Base-by-base conservation (phyloP, 2,797 vertebrate genomes). In the Centroberyx gerrardi region DNA sequence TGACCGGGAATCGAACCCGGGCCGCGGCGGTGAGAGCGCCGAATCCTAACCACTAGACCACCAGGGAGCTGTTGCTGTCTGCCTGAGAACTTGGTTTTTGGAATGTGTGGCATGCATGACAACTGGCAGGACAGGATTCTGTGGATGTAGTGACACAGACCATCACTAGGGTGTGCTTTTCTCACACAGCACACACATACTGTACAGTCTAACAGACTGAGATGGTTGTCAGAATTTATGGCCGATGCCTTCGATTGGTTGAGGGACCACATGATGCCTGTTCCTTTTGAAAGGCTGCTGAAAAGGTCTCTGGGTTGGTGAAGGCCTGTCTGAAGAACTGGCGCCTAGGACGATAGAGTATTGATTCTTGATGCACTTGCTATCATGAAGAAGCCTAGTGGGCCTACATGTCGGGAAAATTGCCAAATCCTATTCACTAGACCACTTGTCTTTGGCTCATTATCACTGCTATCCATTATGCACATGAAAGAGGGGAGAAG, bases 21-120 rank as follows among this genome's bases (percentile, higher is more conserved):
- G 73, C 78, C 71, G 42, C 72, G 64, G 82, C 70, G 53, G 82
- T 85, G 82, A 88, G 80, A 78, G 70, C 80, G 63, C 76, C 75
- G 64, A 84, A 78, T 78, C 59, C 75, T 58, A 82, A 52, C 65
- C 81, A 86, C 76, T 69, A 84, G 79, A 80, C 76, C 70, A 84
- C 69, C 68, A 78, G 61, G 72, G 67, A n/a, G 17, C n/a, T 51
- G 8, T 15, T 15, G 0, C 6, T 6, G 3, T 2, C 1, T 8
- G 18, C 2, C 15, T n/a, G 15, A 9, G n/a, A 29, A 38, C 5
- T 18, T 7, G 5, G 10, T 51, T 9, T 51, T 12, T 22, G 28
- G 29, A 33, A 60, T 66, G 49, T 36, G 36, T 13, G 17, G 28
- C 52, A 36, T 46, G 18, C 36, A 29, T 31, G 62, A 61, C 69